Evolutionary conservation across 2,797 vertebrate species (phyloP).

Genomic region (Rhinoraja longicauda): DNA sequence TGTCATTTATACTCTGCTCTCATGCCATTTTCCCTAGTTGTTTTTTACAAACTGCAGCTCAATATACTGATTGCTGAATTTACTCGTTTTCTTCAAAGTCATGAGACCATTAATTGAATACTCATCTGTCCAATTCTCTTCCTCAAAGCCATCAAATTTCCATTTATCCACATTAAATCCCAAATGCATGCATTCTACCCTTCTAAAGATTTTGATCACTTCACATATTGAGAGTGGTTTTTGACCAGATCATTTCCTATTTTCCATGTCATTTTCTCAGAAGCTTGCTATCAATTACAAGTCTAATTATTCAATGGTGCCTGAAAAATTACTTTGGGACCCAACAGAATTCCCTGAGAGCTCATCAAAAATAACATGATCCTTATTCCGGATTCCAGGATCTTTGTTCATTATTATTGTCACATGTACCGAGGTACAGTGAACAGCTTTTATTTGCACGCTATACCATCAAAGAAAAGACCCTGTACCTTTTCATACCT

Average conservation of each 20-base stretch:
- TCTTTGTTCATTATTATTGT: too few species aligned
- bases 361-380: too few species aligned
- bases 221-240: too few species aligned
- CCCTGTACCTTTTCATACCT: too few species aligned
- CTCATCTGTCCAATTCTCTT: not conserved
- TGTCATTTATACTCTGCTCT: not conserved
- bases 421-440: too few species aligned
- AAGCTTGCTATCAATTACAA: not conserved
- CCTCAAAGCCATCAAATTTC: not conserved
- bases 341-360: too few species aligned
- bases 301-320: not conserved
- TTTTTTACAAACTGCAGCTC: not conserved
- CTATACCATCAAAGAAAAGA: too few species aligned
- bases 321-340: not conserved
- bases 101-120: not conserved
- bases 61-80: not conserved
- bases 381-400: not conserved
- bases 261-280: not conserved
- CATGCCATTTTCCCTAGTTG: not conserved
- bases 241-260: not conserved
- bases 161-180: not conserved
- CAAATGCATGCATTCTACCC: not conserved
- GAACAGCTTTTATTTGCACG: too few species aligned
- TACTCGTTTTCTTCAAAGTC: not conserved
- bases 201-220: not conserved